These are phyloP conservation scores for Pipa parva DNA, from an alignment of 2,113 vertebrate genomes.

Conservation along the genomic window DNA sequence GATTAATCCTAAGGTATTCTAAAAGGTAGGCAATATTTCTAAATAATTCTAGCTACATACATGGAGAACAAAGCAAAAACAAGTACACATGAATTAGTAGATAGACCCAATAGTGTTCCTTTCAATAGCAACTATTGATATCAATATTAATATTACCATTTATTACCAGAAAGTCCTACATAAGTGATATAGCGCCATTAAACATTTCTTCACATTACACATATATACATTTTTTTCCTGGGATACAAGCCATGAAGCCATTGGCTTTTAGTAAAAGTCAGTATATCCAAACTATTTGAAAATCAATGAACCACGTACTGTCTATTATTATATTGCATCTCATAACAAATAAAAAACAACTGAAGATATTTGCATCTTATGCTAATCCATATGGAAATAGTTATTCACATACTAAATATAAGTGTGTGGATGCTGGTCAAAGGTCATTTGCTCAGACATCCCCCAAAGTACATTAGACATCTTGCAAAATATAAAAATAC, in stretches of 20 bases:
- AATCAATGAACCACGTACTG: constrained; percentile 3
- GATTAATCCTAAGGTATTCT: too few relatives aligned
- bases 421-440: neutral
- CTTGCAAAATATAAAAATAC: neutral
- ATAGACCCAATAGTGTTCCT: too few relatives aligned
- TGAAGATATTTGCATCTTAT: neutral
- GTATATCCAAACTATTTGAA: constrained; percentile 3
- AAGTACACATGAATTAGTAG: too few relatives aligned
- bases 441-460: neutral
- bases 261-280: neutral
- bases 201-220: neutral
- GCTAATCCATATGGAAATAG: neutral
- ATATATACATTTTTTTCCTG: constrained; percentile 6
- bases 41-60: too few relatives aligned
- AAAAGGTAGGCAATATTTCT: too few relatives aligned
- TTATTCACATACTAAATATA: constrained; percentile 3
- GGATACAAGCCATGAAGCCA: neutral
- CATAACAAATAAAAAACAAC: constrained; percentile 3
- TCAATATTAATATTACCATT: neutral
- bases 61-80: neutral
- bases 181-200: neutral
- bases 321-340: too few relatives aligned
- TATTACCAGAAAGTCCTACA: neutral
- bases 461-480: neutral
- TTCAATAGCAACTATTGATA: too few relatives aligned